Evolutionary conservation across 2,113 vertebrate genomes (phyloP).

Genomic region (Platichthys flesus): DNA sequence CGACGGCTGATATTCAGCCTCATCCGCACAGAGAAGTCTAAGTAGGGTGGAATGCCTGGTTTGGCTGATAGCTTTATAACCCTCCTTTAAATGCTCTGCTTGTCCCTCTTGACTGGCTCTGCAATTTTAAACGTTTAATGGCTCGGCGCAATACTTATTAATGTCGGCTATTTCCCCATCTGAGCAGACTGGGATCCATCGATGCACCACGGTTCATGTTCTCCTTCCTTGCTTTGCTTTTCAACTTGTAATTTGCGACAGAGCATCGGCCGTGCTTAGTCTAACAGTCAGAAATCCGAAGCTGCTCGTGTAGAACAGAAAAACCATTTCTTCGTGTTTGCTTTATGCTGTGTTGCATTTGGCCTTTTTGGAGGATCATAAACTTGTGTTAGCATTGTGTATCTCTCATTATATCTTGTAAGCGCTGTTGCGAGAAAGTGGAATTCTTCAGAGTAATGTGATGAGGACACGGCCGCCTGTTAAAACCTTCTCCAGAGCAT

Average conservation of each 20-base stretch:
- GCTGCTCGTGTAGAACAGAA: slow-evolving; percentile 6
- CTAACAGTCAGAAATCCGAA: slow-evolving; percentile 22
- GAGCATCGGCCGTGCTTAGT: slow-evolving; percentile 8
- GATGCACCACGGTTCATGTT: slow-evolving; percentile 30
- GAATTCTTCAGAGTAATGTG: slow-evolving; percentile 15
- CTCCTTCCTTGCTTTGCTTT: slow-evolving; percentile 8
- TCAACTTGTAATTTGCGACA: slow-evolving; percentile 14
- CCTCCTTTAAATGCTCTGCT: slow-evolving; percentile 48
- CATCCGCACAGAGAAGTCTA: slow-evolving; percentile 3
- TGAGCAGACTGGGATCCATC: slow-evolving; percentile 35
- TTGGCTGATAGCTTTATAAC: slow-evolving; percentile 53
- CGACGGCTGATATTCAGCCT: slow-evolving; percentile 1
- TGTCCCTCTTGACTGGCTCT: slow-evolving; percentile 37
- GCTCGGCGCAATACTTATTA: slow-evolving; percentile 58
- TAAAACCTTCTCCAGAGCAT: slow-evolving; percentile 14
- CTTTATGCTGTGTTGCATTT: slow-evolving; percentile 34
- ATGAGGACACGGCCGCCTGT: not conserved
- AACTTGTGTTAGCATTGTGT: slow-evolving; percentile 8
- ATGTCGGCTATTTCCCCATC: slow-evolving; percentile 53
- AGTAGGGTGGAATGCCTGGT: slow-evolving; percentile 41
- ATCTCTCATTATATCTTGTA: slow-evolving; percentile 7
- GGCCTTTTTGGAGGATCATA: slow-evolving; percentile 9
- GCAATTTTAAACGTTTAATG: slow-evolving; percentile 60
- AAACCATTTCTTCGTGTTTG: slow-evolving; percentile 28
- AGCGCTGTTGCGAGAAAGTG: not conserved